phyloP scores from a whole-genome alignment of 2,113 vertebrate genomes.

The Onychostruthus taczanowskii region DNA sequence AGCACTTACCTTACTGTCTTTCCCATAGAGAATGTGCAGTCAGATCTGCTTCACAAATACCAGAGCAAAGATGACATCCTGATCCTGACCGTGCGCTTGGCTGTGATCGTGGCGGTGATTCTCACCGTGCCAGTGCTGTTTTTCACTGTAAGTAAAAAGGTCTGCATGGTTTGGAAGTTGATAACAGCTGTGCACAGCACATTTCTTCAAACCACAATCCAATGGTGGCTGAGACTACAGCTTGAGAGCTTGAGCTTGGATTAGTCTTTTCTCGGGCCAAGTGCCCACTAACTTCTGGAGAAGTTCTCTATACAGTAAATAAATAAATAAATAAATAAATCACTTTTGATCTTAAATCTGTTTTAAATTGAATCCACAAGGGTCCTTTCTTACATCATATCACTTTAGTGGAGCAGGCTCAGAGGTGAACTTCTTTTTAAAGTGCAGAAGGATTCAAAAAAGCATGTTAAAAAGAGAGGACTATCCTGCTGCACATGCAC shows the following conservation, averaged over 20 bases:
- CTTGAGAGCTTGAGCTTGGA: background rate
- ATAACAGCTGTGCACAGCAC: accelerated
- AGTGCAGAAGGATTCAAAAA: background rate
- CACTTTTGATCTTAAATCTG: background rate
- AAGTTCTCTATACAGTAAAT: background rate
- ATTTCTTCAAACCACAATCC: background rate
- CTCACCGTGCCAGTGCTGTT: slow-evolving; percentile 81
- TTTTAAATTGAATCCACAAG: background rate
- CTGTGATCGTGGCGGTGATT: slow-evolving; percentile 77
- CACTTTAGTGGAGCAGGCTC: background rate
- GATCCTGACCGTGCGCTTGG: slow-evolving; percentile 76
- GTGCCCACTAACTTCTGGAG: background rate
- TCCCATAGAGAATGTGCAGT: slow-evolving; percentile 70
- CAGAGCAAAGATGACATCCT: slow-evolving; percentile 69
- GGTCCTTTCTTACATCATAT: background rate
- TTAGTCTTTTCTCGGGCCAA: background rate
- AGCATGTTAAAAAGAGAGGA: background rate
- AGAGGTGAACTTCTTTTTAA: background rate
- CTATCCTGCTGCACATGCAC: background rate
- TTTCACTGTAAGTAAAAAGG: slow-evolving; percentile 76
- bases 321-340: slow-evolving; percentile 28
- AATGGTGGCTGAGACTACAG: background rate
- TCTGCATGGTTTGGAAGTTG: background rate
- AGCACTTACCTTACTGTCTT: background rate
- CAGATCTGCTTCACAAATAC: slow-evolving; percentile 81